Conservation (phyloP, 2,888 invertebrate species). For the Scaptomyza flava region DNA sequence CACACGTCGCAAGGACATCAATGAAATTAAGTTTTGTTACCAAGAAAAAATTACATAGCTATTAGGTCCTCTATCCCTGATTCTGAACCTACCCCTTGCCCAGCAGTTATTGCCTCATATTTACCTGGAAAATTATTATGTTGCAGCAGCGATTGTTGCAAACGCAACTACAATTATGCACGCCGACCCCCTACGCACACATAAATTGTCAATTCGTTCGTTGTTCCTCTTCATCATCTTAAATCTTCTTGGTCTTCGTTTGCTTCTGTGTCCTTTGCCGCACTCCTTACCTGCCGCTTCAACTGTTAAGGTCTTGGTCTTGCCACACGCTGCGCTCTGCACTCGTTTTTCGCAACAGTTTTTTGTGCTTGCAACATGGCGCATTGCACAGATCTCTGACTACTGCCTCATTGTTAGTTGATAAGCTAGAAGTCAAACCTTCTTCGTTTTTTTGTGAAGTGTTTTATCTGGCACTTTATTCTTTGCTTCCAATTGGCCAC, state of each 20-base stretch:
- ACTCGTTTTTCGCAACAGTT: slow-evolving; percentile 71
- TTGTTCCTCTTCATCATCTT: slow-evolving; percentile 21
- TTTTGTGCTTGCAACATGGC: slow-evolving; percentile 31
- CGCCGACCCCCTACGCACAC: slow-evolving; percentile 59
- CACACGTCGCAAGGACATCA: slow-evolving; percentile 75
- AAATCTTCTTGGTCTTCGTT: too few relatives aligned
- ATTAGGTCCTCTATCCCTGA: slow-evolving; percentile 48
- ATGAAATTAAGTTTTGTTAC: slow-evolving; percentile 57
- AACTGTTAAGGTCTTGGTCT: slow-evolving; percentile 19
- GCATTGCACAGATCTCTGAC: slow-evolving; percentile 43
- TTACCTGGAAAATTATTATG: slow-evolving; percentile 66
- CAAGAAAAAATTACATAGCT: slow-evolving; percentile 71
- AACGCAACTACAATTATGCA: slow-evolving; percentile 72
- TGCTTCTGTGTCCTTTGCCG: slow-evolving; percentile 2
- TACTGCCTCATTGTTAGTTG: slow-evolving; percentile 36
- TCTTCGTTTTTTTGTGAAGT: slow-evolving; percentile 44
- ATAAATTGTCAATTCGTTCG: slow-evolving; percentile 77
- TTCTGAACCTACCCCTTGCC: slow-evolving; percentile 8
- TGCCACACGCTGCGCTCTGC: slow-evolving; percentile 50
- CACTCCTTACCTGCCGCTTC: slow-evolving; percentile 2
- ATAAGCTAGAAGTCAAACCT: slow-evolving; percentile 35
- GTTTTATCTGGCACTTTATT: slow-evolving; percentile 73
- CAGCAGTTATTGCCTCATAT: slow-evolving; percentile 34
- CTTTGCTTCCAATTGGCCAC: slow-evolving; percentile 66
- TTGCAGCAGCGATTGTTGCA: slow-evolving; percentile 41